Evolutionary conservation across 2,888 invertebrate species (phyloP), one percentile per base, ranked within the genome.

Genomic region (Dugesia japonica): DNA sequence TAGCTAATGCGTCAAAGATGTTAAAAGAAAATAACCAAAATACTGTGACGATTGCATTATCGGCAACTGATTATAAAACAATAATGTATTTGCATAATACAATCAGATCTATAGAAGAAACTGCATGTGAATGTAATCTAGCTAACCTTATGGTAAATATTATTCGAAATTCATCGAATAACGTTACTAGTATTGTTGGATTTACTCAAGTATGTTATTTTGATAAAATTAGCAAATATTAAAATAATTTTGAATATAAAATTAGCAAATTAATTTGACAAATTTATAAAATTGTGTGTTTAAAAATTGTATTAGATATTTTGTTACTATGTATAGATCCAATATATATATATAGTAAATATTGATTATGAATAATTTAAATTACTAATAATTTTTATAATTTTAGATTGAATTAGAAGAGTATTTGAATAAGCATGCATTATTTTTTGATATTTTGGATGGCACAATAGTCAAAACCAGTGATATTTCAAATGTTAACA

Each of bases 341-440:
- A n/a, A n/a, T n/a, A n/a, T n/a, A n/a, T n/a, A n/a, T n/a, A 4
- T 7, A 31, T 31, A 31, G 4, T 31, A 31, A 31, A 31, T 31
- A 31, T 31, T 31, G 31, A 31, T 31, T 31, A 31, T 31, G 4
- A 31, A 7, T 31, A 31, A 31, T 31, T 31, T 31, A 31, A 31
- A 31, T 31, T 7, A 31, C 13, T 13, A 56, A 56, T 56, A 56
- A n/a, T 20, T 56, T 56, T 20, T 9, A 9, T 20, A 56, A 56
- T 13, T 56, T 71, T 82, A 83, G 78, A 80, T 80, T 31, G 83
- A 84, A 77, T 80, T 84, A 42, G 82, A 83, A 76, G 82, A 82
- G 71, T 84, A 84, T 79, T 80, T 84, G 17, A 79, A 80, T 1
- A 81, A 82, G 77, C 82, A 83, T 79, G 79, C 81, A 27, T 82